These are phyloP conservation scores for Etheostoma nigrum DNA, from an alignment of 2,797 vertebrate species.

Conservation along the genomic window DNA sequence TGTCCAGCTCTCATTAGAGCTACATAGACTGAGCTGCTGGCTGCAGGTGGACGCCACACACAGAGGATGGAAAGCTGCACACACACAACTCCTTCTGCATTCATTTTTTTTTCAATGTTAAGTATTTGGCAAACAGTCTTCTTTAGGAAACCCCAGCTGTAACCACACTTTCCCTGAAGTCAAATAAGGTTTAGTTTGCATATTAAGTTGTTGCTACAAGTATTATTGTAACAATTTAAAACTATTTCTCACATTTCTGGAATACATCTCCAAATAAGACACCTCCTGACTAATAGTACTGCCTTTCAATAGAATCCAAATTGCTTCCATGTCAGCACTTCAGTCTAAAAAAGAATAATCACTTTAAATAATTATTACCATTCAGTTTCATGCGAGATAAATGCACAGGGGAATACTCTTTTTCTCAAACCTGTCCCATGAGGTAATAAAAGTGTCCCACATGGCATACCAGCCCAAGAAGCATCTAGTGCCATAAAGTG, in stretches of 20 bases:
- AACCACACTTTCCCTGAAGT: no score
- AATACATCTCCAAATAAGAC: neutral
- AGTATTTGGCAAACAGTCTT: no score
- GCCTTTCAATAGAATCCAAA: neutral
- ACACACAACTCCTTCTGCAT: neutral
- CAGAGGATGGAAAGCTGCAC: neutral
- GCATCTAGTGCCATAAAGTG: slow-evolving; percentile 34
- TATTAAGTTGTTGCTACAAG: neutral
- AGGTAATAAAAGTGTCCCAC: slow-evolving; percentile 33
- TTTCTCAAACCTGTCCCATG: slow-evolving; percentile 6
- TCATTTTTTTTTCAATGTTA: neutral
- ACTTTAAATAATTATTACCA: slow-evolving; percentile 26
- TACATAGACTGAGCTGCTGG: neutral
- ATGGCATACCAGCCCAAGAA: slow-evolving; percentile 11
- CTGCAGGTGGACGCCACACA: neutral
- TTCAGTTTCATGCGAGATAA: slow-evolving; percentile 26
- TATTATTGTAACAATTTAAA: neutral
- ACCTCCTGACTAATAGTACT: neutral
- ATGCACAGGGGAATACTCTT: slow-evolving; percentile 4
- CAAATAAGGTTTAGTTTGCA: no score
- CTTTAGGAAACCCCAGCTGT: no score
- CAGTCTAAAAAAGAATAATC: neutral
- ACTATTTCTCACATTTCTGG: slow-evolving; percentile 10
- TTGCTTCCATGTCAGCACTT: neutral
- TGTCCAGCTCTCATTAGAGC: neutral